A percentile compares a stretch with the other conserved stretches of the same genome.
phyloP scores from a whole-genome alignment of 2,888 invertebrate species.

The Eupeodes luniger region DNA sequence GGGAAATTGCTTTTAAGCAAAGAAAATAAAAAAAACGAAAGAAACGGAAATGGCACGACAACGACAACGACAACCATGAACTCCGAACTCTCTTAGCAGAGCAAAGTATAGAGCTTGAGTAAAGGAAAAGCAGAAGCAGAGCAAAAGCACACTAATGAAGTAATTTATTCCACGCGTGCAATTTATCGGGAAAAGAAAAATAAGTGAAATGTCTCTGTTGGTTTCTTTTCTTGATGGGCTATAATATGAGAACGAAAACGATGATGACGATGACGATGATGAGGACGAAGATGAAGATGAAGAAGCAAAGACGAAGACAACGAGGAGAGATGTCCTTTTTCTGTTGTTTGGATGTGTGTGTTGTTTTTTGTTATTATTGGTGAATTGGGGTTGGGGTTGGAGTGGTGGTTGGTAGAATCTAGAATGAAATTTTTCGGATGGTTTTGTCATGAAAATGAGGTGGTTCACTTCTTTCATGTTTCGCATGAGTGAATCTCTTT shows the following conservation, averaged over 20 bases:
- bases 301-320: neutral
- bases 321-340: conserved; percentile 18
- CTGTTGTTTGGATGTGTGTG: neutral
- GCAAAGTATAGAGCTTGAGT: no score
- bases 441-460: conserved; percentile 46
- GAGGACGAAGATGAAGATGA: neutral
- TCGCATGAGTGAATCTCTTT: conserved; percentile 72
- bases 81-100: conserved; percentile 4
- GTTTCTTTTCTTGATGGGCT: neutral
- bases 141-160: conserved; percentile 67
- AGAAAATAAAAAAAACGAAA: neutral
- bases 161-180: conserved; percentile 76
- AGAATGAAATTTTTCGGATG: conserved; percentile 23
- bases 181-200: conserved; percentile 64
- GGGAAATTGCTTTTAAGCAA: conserved; percentile 39
- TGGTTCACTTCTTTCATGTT: conserved; percentile 55
- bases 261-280: neutral
- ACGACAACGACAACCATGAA: conserved; percentile 1
- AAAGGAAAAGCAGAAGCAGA: no score
- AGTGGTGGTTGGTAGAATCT: neutral
- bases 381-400: conserved; percentile 32
- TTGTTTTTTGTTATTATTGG: neutral
- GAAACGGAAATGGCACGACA: conserved; percentile 11
- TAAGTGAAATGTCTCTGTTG: conserved; percentile 65
- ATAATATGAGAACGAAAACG: no score